Conservation (phyloP, 2,797 vertebrate species). For the Tachyglossus aculeatus region DNA sequence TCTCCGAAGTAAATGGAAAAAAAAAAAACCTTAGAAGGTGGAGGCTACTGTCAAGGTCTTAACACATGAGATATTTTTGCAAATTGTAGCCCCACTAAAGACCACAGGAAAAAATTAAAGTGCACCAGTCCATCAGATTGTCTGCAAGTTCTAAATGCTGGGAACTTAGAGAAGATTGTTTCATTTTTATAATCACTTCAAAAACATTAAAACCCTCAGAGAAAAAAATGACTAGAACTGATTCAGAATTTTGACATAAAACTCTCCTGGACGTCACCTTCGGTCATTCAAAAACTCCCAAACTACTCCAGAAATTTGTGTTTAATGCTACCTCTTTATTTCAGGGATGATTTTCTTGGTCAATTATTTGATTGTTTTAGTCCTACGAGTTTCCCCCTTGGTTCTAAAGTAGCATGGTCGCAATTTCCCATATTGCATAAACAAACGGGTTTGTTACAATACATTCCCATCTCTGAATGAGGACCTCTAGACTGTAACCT, state of each 20-base stretch:
- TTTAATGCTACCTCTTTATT: too few relatives aligned
- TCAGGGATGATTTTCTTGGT: too few relatives aligned
- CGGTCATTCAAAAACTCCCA: background rate
- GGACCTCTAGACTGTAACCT: too few relatives aligned
- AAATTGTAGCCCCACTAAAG: conserved; percentile 1
- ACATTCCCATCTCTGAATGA: too few relatives aligned
- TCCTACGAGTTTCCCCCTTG: too few relatives aligned
- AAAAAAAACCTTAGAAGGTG: too few relatives aligned
- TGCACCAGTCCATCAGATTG: background rate
- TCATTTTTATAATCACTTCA: background rate
- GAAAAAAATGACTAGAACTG: background rate
- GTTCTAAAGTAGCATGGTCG: too few relatives aligned
- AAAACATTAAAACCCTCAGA: conserved; percentile 11
- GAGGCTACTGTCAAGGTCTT: background rate
- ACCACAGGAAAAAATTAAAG: conserved; percentile 4
- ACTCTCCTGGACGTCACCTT: background rate
- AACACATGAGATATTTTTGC: background rate
- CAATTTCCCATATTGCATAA: too few relatives aligned
- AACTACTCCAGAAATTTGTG: background rate
- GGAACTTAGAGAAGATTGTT: background rate
- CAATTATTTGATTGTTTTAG: too few relatives aligned
- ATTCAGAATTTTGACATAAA: conserved; percentile 29
- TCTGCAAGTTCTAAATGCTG: conserved; percentile 3
- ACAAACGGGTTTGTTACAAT: too few relatives aligned
- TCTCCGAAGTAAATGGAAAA: too few relatives aligned